Conservation (phyloP, 1,140 invertebrate species). For the Calosoma granatense region DNA sequence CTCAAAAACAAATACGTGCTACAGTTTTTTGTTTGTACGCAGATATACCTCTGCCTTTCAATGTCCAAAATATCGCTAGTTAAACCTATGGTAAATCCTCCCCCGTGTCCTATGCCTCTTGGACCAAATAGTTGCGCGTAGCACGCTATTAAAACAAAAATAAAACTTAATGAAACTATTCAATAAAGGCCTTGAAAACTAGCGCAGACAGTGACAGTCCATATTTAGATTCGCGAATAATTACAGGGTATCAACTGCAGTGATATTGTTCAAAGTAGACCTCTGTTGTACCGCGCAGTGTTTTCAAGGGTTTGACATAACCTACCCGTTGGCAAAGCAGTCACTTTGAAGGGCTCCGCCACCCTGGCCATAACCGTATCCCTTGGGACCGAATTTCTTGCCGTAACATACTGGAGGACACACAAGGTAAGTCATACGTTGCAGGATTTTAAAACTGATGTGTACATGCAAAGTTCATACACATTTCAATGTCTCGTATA, state of each 20-base stretch:
- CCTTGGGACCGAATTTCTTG: conserved; percentile 88
- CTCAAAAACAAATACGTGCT: not conserved
- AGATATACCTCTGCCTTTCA: conserved; percentile 50
- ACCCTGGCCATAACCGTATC: conserved; percentile 87
- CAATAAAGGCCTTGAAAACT: not conserved
- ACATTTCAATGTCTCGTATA: not conserved
- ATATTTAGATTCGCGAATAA: not conserved
- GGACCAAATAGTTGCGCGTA: conserved; percentile 76
- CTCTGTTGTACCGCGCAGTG: not conserved
- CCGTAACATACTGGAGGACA: conserved; percentile 77
- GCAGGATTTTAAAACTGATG: conserved; percentile 9
- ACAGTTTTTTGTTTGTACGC: not conserved
- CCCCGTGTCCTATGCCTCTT: conserved; percentile 80
- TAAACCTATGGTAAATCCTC: conserved; percentile 59
- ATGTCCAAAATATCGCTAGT: conserved; percentile 55
- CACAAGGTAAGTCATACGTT: conserved; percentile 13
- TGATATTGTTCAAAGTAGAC: no score
- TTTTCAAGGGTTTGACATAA: conserved; percentile 10
- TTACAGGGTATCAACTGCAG: no score
- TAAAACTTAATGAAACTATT: conserved; percentile 6
- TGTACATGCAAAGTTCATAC: not conserved
- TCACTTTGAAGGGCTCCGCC: conserved; percentile 83
- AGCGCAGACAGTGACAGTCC: not conserved
- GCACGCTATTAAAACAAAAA: conserved; percentile 51
- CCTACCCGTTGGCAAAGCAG: conserved; percentile 63